Percentiles rank a stretch among this genome's conserved stretches.
Evolutionary conservation across 2,797 vertebrate species (phyloP).

Genomic region (Carcharodon carcharias): DNA sequence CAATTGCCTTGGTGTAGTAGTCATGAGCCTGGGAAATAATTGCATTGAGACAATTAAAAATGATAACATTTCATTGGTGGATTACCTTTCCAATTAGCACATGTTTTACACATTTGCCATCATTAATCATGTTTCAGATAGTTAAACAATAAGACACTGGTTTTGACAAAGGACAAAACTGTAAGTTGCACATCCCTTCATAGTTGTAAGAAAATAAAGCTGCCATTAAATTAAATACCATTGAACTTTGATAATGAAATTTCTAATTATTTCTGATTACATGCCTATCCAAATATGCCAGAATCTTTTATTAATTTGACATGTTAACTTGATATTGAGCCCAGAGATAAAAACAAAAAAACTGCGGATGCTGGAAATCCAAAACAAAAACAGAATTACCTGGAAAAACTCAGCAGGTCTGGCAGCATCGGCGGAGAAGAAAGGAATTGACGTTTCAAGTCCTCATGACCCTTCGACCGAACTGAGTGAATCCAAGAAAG

Average conservation of each 20-base stretch:
- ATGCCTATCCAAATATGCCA: not conserved
- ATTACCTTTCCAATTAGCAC: not conserved
- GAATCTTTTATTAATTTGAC: not conserved
- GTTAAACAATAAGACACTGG: not conserved
- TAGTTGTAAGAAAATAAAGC: not conserved
- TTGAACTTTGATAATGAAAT: not conserved
- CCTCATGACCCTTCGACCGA: no score
- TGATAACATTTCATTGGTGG: not conserved
- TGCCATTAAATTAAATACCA: not conserved
- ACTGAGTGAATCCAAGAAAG: no score
- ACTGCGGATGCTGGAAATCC: no score
- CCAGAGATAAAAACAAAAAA: no score
- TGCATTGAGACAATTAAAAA: not conserved
- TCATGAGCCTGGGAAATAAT: conserved; percentile 55
- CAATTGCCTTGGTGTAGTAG: conserved; percentile 59
- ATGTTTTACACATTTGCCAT: not conserved
- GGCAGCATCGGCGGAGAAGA: no score
- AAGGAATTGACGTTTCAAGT: no score
- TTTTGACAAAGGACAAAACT: conserved; percentile 3
- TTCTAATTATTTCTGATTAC: not conserved
- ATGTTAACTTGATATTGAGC: not conserved
- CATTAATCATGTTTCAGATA: not conserved
- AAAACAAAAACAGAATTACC: no score
- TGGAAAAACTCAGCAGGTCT: no score
- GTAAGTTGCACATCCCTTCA: not conserved